Conservation (phyloP, 2,888 invertebrate genomes). For the Oeneis ivallda region DNA sequence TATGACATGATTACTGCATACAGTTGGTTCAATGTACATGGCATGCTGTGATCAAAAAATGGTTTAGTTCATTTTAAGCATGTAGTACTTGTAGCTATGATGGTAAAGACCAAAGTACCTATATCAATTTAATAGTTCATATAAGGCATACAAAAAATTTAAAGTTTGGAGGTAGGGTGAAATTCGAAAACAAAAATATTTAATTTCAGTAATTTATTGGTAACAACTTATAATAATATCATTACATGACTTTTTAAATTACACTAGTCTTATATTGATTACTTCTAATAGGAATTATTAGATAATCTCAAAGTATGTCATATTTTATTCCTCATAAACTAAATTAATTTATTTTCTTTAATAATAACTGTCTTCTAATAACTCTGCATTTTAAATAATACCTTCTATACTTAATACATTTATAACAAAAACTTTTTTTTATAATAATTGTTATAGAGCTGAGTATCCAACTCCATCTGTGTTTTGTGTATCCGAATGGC, state of each 20-base stretch:
- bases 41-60: no score
- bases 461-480: no score
- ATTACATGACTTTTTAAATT: conserved; percentile 4
- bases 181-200: conserved; percentile 39
- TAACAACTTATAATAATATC: conserved; percentile 19
- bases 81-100: no score
- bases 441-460: no score
- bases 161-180: no score
- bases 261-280: conserved; percentile 18
- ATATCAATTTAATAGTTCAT: background rate
- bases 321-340: background rate
- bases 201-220: conserved; percentile 31
- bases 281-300: conserved; percentile 14
- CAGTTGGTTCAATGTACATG: no score
- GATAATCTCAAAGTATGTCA: conserved; percentile 1
- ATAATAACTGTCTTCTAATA: background rate
- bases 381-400: background rate
- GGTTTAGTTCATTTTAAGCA: no score
- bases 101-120: no score
- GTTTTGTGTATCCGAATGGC: no score
- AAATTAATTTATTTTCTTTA: background rate
- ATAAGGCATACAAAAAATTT: no score
- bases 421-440: background rate
- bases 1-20: no score
- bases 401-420: background rate